Base-by-base conservation (phyloP, 2,113 vertebrate species). In the Seriola quinqueradiata region DNA sequence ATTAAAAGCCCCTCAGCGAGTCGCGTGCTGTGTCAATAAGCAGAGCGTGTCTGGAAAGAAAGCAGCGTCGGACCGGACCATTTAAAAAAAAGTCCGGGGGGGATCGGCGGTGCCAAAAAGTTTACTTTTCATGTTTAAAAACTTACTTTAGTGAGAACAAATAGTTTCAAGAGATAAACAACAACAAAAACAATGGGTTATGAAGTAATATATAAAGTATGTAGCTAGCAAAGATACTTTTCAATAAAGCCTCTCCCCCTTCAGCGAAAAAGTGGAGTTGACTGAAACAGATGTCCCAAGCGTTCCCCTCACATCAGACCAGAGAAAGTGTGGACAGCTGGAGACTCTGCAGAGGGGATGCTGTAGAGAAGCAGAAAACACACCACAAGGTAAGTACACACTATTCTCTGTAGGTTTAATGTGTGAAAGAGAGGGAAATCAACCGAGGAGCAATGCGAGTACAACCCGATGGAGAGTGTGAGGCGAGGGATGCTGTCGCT, bases 201-300 rank as follows among this genome's bases (percentile, higher is more conserved):
- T n/a, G 0, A 40, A 12, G 8, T 40, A 40, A 38, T 28, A 1
- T 6, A 9, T 60, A 1, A 4, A 16, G 0, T 8, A 8, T 14
- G 16, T 7, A 3, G 0, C 14, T 0, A 12, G 0, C 1, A 34
- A 57, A 60, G 0, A 12, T 6, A 21, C 0, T 9, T 32, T 2
- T 5, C 0, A 28, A 9, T 1, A 13, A 11, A 4, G 0, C 10
- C 1, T 0, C 0, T 0, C 63, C 52, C 79, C 75, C 66, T 57
- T 58, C n/a, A 38, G 1, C 0, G 21, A 38, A 4, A 58, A 70
- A 73, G 52, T 90, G 81, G 85, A 70, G 13, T 63, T 0, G 84
- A 25, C 87, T 60, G 68, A 81, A 91, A 72, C 89, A 90, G 90
- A 93, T 90, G 91, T 92, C 85, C 84, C 34, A 57, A 72, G 70